phyloP scores from a whole-genome alignment of 2,797 vertebrate genomes.

The Melanotaenia pygmaea region DNA sequence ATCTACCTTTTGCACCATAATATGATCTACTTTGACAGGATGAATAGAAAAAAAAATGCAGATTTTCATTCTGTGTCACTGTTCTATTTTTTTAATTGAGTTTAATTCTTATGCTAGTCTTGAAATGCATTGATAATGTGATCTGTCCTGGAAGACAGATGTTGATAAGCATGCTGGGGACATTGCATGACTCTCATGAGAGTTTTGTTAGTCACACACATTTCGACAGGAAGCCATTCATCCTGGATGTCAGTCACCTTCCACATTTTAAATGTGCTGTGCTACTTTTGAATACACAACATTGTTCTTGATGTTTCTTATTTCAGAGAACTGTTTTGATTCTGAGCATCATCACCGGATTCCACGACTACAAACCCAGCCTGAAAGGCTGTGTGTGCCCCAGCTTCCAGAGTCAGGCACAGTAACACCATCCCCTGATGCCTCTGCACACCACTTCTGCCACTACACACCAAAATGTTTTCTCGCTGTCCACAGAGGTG shows the following conservation, averaged over 20 bases:
- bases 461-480: conserved; percentile 80
- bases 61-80: background rate
- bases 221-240: conserved; percentile 20
- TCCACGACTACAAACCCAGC: conserved; percentile 69
- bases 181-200: conserved; percentile 78
- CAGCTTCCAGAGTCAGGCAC: conserved; percentile 78
- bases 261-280: background rate
- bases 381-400: conserved; percentile 75
- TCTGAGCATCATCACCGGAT: conserved; percentile 58
- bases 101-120: background rate
- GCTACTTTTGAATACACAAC: background rate
- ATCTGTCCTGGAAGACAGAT: conserved; percentile 46
- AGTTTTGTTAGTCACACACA: conserved; percentile 76
- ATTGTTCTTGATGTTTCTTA: background rate
- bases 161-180: background rate
- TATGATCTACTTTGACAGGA: background rate
- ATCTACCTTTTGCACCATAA: background rate
- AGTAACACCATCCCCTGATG: conserved; percentile 69
- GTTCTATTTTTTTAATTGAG: conserved; percentile 22
- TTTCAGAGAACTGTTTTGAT: conserved; percentile 57
- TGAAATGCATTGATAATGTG: conserved; percentile 65
- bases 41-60: background rate
- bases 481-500: conserved; percentile 78
- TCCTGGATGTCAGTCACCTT: background rate
- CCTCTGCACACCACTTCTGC: conserved; percentile 72